phyloP scores from a whole-genome alignment of 2,888 invertebrate species.

The Merodon equestris region DNA sequence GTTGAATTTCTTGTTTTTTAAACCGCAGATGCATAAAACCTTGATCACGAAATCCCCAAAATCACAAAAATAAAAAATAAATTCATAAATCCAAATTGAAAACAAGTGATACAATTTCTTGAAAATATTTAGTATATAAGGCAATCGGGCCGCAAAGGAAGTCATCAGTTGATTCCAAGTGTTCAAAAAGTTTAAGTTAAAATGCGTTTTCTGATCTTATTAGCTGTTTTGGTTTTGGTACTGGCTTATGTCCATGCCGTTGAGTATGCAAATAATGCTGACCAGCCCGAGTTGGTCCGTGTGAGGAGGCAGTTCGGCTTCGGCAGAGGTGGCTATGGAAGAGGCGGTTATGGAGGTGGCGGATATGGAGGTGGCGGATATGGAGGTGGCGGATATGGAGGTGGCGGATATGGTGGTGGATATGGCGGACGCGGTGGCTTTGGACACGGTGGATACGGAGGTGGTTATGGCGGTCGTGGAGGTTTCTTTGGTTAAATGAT shows the following conservation, averaged over 20 bases:
- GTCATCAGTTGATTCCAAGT: background rate
- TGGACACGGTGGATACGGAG: slow-evolving; percentile 61
- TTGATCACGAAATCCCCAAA: too few relatives aligned
- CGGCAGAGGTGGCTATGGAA: background rate
- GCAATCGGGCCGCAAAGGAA: background rate
- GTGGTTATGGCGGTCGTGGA: slow-evolving; percentile 42
- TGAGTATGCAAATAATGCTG: background rate
- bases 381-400: slow-evolving; percentile 1
- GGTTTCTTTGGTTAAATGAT: slow-evolving; percentile 26
- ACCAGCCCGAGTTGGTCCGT: slow-evolving; percentile 18
- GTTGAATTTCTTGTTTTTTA: too few relatives aligned
- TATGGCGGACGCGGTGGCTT: slow-evolving; percentile 2
- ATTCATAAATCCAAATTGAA: too few relatives aligned
- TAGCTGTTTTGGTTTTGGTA: slow-evolving; percentile 15
- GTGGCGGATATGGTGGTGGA: slow-evolving; percentile 8
- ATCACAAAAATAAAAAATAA: too few relatives aligned
- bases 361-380: slow-evolving; percentile 18
- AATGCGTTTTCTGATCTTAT: slow-evolving; percentile 15
- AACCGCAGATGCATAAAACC: too few relatives aligned
- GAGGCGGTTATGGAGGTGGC: background rate
- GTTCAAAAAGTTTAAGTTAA: background rate
- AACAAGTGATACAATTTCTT: too few relatives aligned
- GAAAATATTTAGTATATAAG: background rate
- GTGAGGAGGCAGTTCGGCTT: slow-evolving; percentile 14
- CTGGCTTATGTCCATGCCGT: slow-evolving; percentile 23